These are phyloP conservation scores for Liasis olivaceus DNA, from an alignment of 2,797 vertebrate species.

Conservation along the genomic window DNA sequence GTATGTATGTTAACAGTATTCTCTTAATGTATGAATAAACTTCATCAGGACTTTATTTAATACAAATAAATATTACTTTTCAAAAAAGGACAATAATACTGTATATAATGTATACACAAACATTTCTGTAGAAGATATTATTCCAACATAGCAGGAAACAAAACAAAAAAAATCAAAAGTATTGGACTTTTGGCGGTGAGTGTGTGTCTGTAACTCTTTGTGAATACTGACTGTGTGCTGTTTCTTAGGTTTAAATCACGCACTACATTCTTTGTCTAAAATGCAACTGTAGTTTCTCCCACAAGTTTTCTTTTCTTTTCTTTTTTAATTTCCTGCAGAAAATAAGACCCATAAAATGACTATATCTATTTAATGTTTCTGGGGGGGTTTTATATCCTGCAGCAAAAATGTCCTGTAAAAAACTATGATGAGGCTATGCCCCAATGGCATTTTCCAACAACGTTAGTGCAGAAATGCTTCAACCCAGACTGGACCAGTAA, in stretches of 20 bases:
- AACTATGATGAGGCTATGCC: conserved; percentile 81
- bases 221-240: conserved; percentile 79
- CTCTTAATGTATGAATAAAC: conserved; percentile 74
- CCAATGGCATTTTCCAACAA: conserved; percentile 81
- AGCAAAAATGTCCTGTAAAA: conserved; percentile 80
- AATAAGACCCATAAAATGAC: conserved; percentile 80
- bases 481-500: conserved; percentile 82
- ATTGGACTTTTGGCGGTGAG: conserved; percentile 77
- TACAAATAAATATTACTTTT: conserved; percentile 80
- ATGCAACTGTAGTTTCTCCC: conserved; percentile 78
- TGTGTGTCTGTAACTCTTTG: conserved; percentile 77
- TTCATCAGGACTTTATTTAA: conserved; percentile 80
- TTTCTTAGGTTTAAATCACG: conserved; percentile 83
- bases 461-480: conserved; percentile 83
- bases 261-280: conserved; percentile 80
- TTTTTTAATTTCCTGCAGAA: conserved; percentile 74
- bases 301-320: conserved; percentile 60
- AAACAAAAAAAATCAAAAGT: conserved; percentile 67
- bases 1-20: conserved; percentile 78
- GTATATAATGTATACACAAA: conserved; percentile 90
- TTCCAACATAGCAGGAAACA: conserved; percentile 79
- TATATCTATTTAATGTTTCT: conserved; percentile 79
- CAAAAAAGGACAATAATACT: conserved; percentile 77
- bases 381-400: conserved; percentile 77
- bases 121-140: conserved; percentile 87